Conservation (phyloP, 2,888 invertebrate genomes). For the Heteropelma amictum region DNA sequence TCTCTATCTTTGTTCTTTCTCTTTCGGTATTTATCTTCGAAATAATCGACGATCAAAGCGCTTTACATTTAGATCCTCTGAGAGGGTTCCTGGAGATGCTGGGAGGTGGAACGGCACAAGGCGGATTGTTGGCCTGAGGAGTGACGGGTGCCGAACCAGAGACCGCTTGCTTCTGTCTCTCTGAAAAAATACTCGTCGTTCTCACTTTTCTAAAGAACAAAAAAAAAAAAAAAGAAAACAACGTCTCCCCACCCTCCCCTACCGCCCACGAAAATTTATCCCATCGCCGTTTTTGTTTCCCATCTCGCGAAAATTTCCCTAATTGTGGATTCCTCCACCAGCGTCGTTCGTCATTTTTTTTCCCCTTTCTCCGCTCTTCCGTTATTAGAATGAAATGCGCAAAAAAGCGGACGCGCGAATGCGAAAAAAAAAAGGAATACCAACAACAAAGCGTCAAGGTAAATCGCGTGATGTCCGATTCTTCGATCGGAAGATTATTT, state of each 20-base stretch:
- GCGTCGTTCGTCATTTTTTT: too few species aligned
- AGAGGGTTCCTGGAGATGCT: constrained; percentile 87
- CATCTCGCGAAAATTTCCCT: constrained; percentile 16
- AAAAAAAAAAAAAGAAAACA: too few species aligned
- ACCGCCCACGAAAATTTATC: constrained; percentile 5
- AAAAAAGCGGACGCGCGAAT: constrained; percentile 57
- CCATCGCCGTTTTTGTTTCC: background rate
- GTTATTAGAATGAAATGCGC: constrained; percentile 70
- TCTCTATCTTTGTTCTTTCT: background rate
- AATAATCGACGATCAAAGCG: constrained; percentile 75
- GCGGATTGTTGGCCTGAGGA: constrained; percentile 82
- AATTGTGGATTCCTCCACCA: constrained; percentile 48
- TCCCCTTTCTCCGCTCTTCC: constrained; percentile 26
- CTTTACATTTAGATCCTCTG: constrained; percentile 90
- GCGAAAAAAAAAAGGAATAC: constrained; percentile 62
- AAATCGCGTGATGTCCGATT: constrained; percentile 17
- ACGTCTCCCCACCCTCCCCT: background rate
- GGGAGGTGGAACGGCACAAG: constrained; percentile 79
- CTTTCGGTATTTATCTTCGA: constrained; percentile 27
- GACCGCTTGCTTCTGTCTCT: constrained; percentile 82
- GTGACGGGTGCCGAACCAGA: constrained; percentile 87
- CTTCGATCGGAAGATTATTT: constrained; percentile 30
- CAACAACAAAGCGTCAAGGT: constrained; percentile 48
- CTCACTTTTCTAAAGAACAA: constrained; percentile 67
- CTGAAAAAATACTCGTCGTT: constrained; percentile 79